Percentiles rank a stretch among this genome's conserved stretches.
These are phyloP conservation scores for Alfaro cultratus DNA, from an alignment of 2,797 vertebrate genomes.

Conservation along the genomic window DNA sequence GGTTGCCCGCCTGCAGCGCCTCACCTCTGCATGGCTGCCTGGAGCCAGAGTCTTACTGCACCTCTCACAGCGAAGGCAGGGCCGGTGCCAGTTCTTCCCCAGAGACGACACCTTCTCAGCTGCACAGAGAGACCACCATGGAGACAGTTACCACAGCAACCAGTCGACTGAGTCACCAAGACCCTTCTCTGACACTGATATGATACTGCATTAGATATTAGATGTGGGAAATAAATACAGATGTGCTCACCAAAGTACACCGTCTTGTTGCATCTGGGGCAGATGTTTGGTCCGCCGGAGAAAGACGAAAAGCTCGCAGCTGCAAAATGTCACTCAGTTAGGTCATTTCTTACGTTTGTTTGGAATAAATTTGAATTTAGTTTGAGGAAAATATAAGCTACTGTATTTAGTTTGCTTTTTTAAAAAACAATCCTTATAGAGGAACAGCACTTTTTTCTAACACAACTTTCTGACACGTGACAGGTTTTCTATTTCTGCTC, in stretches of 20 bases:
- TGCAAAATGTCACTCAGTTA: constrained; percentile 21
- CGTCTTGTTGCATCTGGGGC: constrained; percentile 84
- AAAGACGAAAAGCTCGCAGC: constrained; percentile 81
- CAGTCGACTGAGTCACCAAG: constrained; percentile 29
- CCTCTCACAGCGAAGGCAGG: constrained; percentile 72
- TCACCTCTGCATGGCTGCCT: constrained; percentile 73
- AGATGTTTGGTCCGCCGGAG: constrained; percentile 81
- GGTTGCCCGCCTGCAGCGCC: neutral
- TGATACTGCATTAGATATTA: constrained; percentile 13
- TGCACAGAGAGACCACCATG: constrained; percentile 28
- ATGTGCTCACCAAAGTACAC: constrained; percentile 86
- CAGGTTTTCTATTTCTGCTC: constrained; percentile 39
- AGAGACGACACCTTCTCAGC: constrained; percentile 76
- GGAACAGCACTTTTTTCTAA: neutral
- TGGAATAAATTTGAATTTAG: neutral
- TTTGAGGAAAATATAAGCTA: too few relatives aligned
- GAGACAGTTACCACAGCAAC: constrained; percentile 60
- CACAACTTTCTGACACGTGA: neutral
- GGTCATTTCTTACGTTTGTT: neutral
- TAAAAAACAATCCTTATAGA: neutral
- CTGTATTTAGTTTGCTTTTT: too few relatives aligned
- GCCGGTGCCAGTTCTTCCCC: constrained; percentile 75
- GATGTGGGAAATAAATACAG: constrained; percentile 50
- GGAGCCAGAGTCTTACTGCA: constrained; percentile 72
- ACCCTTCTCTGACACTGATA: neutral